Conservation (phyloP, 2,797 vertebrate species). For the Vipera latastei region DNA sequence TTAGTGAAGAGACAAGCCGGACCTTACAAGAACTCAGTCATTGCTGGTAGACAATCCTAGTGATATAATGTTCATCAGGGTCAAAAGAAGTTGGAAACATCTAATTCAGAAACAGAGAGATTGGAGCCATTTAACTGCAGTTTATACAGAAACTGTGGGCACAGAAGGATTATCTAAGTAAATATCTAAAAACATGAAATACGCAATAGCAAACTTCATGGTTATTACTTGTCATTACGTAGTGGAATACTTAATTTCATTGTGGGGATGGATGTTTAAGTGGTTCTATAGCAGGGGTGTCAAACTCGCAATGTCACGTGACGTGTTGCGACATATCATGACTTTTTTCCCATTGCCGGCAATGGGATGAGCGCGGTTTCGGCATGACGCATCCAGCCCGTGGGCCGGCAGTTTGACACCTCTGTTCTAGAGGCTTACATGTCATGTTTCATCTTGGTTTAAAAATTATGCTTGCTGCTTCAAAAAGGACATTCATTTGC, state of each 20-base stretch:
- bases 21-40: background rate
- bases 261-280: background rate
- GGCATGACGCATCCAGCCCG: too few species aligned
- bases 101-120: background rate
- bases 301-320: too few species aligned
- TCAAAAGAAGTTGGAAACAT: background rate
- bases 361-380: too few species aligned
- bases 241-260: background rate
- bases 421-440: background rate
- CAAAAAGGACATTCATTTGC: background rate
- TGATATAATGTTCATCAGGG: background rate
- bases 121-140: background rate
- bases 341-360: too few species aligned
- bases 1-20: background rate
- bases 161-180: background rate
- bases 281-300: background rate
- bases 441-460: background rate
- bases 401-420: too few species aligned
- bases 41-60: background rate
- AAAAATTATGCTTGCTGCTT: background rate
- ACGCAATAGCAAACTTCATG: background rate
- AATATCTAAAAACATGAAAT: background rate
- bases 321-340: too few species aligned
- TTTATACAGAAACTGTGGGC: background rate
- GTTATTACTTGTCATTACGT: background rate